phyloP scores from a whole-genome alignment of 30 jellyfish, hydroid and myxozoan genomes.

The Aurelia coerulea region DNA sequence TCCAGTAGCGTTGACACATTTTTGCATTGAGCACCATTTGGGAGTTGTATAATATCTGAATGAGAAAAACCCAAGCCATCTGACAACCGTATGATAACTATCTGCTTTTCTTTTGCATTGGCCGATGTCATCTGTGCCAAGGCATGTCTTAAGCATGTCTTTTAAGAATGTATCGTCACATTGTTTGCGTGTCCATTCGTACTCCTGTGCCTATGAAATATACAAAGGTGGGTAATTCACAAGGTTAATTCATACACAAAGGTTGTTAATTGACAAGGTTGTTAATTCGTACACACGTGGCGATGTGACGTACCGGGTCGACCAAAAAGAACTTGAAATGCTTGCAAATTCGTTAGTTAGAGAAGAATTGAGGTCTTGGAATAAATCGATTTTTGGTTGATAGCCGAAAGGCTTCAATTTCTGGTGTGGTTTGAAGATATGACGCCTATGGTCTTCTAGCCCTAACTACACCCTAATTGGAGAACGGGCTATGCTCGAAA shows the following conservation, averaged over 20 bases:
- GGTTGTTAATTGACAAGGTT: neutral
- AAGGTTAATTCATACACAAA: neutral
- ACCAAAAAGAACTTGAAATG: too few species aligned
- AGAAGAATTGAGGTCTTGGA: too few species aligned
- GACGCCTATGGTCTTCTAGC: too few species aligned
- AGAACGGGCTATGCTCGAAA: too few species aligned
- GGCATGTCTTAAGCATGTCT: conserved; percentile 28
- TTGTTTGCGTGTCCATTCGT: conserved; percentile 35
- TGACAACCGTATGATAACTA: neutral
- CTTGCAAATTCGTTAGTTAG: too few species aligned
- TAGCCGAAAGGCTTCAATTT: too few species aligned
- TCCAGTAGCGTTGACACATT: conserved; percentile 9
- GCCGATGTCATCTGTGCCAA: neutral
- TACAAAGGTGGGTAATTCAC: neutral
- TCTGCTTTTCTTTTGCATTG: conserved; percentile 24
- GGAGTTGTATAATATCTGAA: conserved; percentile 10
- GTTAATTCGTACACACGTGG: too few species aligned
- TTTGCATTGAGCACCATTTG: conserved; percentile 16
- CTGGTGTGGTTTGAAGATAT: too few species aligned
- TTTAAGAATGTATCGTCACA: conserved; percentile 26
- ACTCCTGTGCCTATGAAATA: conserved; percentile 16
- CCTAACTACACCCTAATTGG: too few species aligned
- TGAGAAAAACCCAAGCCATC: conserved; percentile 19
- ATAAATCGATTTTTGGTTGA: too few species aligned
- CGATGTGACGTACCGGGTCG: too few species aligned